These are phyloP conservation scores for Syngnathus scovelli DNA, from an alignment of 2,113 vertebrate species.

Conservation along the genomic window DNA sequence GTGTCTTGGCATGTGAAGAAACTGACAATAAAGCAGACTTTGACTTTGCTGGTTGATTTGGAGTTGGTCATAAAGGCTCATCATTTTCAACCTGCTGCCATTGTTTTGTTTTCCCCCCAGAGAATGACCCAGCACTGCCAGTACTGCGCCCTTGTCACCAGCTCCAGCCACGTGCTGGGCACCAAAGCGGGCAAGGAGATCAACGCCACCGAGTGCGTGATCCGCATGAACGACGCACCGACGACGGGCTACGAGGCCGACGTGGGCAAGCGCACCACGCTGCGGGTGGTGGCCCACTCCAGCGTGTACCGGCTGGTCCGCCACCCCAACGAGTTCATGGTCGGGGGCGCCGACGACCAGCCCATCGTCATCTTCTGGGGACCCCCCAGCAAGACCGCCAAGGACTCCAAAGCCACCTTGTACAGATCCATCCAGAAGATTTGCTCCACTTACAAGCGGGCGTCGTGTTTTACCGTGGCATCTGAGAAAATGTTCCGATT, in stretches of 20 bases:
- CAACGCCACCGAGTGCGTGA: constrained; percentile 81
- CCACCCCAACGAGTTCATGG: constrained; percentile 83
- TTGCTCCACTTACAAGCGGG: constrained; percentile 75
- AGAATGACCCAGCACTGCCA: constrained; percentile 79
- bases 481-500: constrained; percentile 84
- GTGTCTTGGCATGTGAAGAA: no score
- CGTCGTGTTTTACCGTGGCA: constrained; percentile 79
- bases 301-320: constrained; percentile 86
- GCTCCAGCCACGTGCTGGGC: constrained; percentile 91
- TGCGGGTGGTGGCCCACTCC: constrained; percentile 91
- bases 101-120: constrained; percentile 49
- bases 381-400: constrained; percentile 82
- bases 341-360: constrained; percentile 70
- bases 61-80: no score
- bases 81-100: no score
- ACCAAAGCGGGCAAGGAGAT: constrained; percentile 78
- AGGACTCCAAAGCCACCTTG: constrained; percentile 75
- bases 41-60: no score
- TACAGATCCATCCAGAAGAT: constrained; percentile 85
- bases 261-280: constrained; percentile 84
- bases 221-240: constrained; percentile 96
- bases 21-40: no score
- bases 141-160: constrained; percentile 87
- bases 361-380: constrained; percentile 91
- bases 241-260: constrained; percentile 79